Percentiles rank a stretch among this genome's conserved stretches.
phyloP scores from a whole-genome alignment of 2,888 invertebrate genomes.

The Cynaeus angustus region DNA sequence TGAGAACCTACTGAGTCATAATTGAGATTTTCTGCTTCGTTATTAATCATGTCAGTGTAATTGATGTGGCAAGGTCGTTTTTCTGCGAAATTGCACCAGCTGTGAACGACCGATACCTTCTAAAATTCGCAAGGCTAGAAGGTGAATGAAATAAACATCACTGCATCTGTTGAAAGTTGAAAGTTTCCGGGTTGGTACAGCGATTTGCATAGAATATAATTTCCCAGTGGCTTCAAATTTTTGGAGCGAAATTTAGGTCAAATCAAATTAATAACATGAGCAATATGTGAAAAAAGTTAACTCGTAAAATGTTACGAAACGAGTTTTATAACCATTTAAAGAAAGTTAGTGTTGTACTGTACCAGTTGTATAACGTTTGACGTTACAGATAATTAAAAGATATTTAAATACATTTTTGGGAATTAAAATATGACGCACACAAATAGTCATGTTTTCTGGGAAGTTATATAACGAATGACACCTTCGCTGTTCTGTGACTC shows the following conservation, averaged over 20 bases:
- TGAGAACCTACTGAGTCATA: too few relatives aligned
- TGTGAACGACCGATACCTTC: slow-evolving; percentile 11
- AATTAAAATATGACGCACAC: neutral
- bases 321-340: slow-evolving; percentile 40
- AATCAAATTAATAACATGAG: slow-evolving; percentile 12
- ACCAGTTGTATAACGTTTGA: slow-evolving; percentile 34
- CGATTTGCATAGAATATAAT: slow-evolving; percentile 26
- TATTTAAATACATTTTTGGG: neutral
- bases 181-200: too few relatives aligned
- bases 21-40: neutral
- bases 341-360: slow-evolving; percentile 45
- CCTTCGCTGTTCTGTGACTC: too few relatives aligned
- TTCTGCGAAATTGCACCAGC: slow-evolving; percentile 3
- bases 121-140: slow-evolving; percentile 13
- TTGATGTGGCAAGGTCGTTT: slow-evolving; percentile 8
- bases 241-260: neutral
- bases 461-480: too few relatives aligned
- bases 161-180: too few relatives aligned
- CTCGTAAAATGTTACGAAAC: slow-evolving; percentile 27
- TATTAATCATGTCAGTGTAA: neutral
- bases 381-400: slow-evolving; percentile 1
- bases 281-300: slow-evolving; percentile 29
- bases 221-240: slow-evolving; percentile 2
- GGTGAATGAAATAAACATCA: slow-evolving; percentile 17
- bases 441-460: too few relatives aligned